phyloP scores from a whole-genome alignment of 35 echinoderm and acorn worm species.

The Apostichopus californicus region DNA sequence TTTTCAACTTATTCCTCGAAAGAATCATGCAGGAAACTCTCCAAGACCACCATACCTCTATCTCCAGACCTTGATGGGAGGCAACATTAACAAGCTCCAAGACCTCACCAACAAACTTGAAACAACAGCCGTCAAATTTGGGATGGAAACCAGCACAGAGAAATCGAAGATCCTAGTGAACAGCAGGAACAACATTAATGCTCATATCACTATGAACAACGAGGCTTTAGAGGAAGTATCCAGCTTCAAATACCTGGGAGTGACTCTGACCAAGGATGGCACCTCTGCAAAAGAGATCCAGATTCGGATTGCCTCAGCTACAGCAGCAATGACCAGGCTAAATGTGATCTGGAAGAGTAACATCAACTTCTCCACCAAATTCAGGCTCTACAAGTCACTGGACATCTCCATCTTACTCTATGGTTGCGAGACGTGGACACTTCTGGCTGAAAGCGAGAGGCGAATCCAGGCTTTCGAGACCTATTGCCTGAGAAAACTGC shows the following conservation, averaged over 20 bases:
- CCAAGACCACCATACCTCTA: conserved; percentile 32
- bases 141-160: conserved; percentile 3
- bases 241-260: neutral
- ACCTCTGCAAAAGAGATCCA: neutral
- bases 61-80: neutral
- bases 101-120: conserved; percentile 41
- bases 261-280: neutral
- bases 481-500: too few relatives aligned
- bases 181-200: neutral
- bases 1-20: conserved; percentile 1
- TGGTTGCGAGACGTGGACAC: too few relatives aligned
- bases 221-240: neutral
- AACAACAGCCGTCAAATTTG: conserved; percentile 25
- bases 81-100: neutral
- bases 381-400: too few relatives aligned
- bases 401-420: too few relatives aligned
- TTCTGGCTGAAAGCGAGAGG: too few relatives aligned
- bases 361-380: too few relatives aligned
- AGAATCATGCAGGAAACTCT: conserved; percentile 31
- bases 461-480: too few relatives aligned
- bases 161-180: conserved; percentile 21
- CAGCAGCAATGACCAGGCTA: conserved; percentile 2
- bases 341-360: neutral
- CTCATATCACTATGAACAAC: neutral
- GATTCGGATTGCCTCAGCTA: neutral